phyloP scores from a whole-genome alignment of 1,140 invertebrate species.

The Anadara kagoshimensis region DNA sequence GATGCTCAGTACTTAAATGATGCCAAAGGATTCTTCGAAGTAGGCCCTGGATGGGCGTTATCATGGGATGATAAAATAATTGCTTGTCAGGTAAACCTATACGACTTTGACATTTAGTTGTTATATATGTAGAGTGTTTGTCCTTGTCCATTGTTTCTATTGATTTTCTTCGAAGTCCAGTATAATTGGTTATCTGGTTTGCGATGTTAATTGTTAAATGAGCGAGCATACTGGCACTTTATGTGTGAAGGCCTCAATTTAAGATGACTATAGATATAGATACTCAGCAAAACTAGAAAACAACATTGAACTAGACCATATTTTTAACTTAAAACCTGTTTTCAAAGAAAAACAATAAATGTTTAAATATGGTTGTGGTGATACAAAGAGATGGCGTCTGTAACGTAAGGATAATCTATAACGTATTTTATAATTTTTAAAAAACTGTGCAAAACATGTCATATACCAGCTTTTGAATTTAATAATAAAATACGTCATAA shows the following conservation, averaged over 20 bases:
- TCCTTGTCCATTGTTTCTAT: neutral
- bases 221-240: neutral
- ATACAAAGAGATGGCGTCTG: too few relatives aligned
- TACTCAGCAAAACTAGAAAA: neutral
- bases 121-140: neutral
- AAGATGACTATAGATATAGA: neutral
- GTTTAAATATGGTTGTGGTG: too few relatives aligned
- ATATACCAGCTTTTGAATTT: too few relatives aligned
- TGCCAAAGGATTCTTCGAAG: conserved; percentile 65
- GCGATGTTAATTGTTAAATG: too few relatives aligned
- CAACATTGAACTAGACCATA: too few relatives aligned
- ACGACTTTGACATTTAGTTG: neutral
- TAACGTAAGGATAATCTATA: too few relatives aligned
- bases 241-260: neutral
- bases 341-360: too few relatives aligned
- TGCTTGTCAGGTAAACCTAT: conserved; percentile 29
- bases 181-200: neutral
- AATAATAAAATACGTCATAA: too few relatives aligned
- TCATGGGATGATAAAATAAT: conserved; percentile 49
- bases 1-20: conserved; percentile 76
- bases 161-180: neutral
- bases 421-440: too few relatives aligned
- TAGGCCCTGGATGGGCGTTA: conserved; percentile 26
- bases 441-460: too few relatives aligned
- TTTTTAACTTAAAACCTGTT: too few relatives aligned